Percentiles rank a stretch among this genome's conserved stretches.
phyloP scores from a whole-genome alignment of 2,797 vertebrate genomes.

The Paramormyrops hopkinsi region DNA sequence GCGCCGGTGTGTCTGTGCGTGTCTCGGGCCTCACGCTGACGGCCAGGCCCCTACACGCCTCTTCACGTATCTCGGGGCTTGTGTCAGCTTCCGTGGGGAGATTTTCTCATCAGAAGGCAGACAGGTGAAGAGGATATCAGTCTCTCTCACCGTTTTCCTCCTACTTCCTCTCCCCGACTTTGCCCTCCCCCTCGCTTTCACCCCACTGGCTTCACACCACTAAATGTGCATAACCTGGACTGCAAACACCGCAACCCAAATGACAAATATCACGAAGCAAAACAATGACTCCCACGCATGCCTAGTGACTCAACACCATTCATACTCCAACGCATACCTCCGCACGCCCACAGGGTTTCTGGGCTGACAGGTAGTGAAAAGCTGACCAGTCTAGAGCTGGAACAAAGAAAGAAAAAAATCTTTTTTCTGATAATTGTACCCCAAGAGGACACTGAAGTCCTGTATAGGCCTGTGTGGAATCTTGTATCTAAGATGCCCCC shows the following conservation, averaged over 20 bases:
- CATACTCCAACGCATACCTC: background rate
- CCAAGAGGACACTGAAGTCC: background rate
- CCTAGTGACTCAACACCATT: background rate
- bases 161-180: background rate
- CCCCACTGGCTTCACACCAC: background rate
- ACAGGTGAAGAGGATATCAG: conserved; percentile 9
- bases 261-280: background rate
- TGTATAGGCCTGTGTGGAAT: background rate
- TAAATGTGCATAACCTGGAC: background rate
- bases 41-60: conserved; percentile 23
- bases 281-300: background rate
- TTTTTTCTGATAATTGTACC: background rate
- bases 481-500: background rate
- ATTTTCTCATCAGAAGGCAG: conserved; percentile 25
- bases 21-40: background rate
- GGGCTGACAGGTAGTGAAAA: background rate
- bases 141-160: background rate
- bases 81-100: conserved; percentile 25
- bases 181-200: background rate
- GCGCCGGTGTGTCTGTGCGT: conserved; percentile 21
- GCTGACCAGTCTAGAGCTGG: background rate
- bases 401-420: too few species aligned
- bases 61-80: conserved; percentile 27
- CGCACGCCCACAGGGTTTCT: background rate
- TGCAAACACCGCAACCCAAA: background rate